Percentiles rank a stretch among this genome's conserved stretches.
Evolutionary conservation across 2,113 vertebrate species (phyloP).

Genomic region (Astatoreochromis straeleni): DNA sequence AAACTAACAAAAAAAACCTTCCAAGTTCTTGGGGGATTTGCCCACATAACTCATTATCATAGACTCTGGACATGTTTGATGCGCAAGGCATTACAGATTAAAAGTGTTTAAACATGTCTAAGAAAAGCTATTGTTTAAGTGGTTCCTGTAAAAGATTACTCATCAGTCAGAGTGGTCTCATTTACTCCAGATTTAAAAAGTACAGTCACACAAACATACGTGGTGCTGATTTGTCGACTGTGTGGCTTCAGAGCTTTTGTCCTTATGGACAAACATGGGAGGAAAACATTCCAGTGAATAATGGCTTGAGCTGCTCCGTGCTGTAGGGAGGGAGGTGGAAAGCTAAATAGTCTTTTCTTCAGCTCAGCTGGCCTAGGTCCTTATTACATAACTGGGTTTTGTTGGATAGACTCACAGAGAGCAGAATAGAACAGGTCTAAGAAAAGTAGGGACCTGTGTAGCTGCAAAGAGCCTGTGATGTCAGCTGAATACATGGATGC

Average conservation of each 20-base stretch:
- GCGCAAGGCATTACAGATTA: background rate
- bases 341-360: slow-evolving; percentile 39
- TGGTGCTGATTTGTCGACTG: background rate
- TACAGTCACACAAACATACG: background rate
- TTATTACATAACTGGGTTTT: slow-evolving; percentile 47
- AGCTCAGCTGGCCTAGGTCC: slow-evolving; percentile 35
- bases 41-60: background rate
- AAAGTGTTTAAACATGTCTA: background rate
- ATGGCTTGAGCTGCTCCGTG: slow-evolving; percentile 23
- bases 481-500: slow-evolving; percentile 8
- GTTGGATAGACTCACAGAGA: slow-evolving; percentile 10
- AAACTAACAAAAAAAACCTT: background rate
- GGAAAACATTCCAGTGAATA: slow-evolving; percentile 51
- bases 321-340: slow-evolving; percentile 20
- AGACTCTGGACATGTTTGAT: background rate
- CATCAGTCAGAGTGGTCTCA: background rate
- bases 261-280: slow-evolving; percentile 39
- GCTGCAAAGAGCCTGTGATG: slow-evolving; percentile 6
- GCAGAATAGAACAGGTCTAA: slow-evolving; percentile 6
- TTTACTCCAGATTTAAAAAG: slow-evolving; percentile 13
- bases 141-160: background rate
- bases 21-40: background rate
- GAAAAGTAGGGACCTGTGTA: background rate
- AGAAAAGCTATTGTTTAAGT: background rate
- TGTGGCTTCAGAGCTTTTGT: background rate